These are phyloP conservation scores for Zele albiditarsus DNA, from an alignment of 2,888 invertebrate genomes.

Conservation along the genomic window DNA sequence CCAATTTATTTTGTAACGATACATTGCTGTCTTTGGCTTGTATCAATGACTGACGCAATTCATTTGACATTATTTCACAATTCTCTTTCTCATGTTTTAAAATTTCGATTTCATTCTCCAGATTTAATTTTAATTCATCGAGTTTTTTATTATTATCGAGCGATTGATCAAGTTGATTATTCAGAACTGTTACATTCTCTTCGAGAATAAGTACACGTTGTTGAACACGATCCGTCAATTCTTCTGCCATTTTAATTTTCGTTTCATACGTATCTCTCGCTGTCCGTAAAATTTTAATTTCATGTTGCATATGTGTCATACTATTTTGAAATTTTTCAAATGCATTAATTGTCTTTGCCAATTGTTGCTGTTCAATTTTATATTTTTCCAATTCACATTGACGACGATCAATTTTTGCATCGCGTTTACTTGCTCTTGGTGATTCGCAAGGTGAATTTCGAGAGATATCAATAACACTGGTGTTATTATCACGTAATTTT, in stretches of 20 bases:
- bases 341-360: constrained; percentile 48
- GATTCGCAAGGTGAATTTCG: constrained; percentile 23
- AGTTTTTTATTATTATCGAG: constrained; percentile 10
- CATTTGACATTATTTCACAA: constrained; percentile 19
- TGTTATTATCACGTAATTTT: constrained; percentile 56
- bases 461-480: constrained; percentile 40
- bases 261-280: constrained; percentile 50
- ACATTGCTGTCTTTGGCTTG: constrained; percentile 29
- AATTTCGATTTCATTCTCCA: constrained; percentile 36
- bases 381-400: constrained; percentile 54
- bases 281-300: constrained; percentile 55
- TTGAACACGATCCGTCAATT: background rate
- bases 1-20: constrained; percentile 25
- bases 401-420: constrained; percentile 55
- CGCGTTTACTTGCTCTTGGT: constrained; percentile 39
- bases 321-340: constrained; percentile 53
- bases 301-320: constrained; percentile 43
- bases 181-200: constrained; percentile 13
- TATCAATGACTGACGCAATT: constrained; percentile 27
- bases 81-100: constrained; percentile 38
- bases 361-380: constrained; percentile 52
- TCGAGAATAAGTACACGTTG: constrained; percentile 19
- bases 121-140: constrained; percentile 1
- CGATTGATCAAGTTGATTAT: background rate
- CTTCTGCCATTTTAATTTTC: constrained; percentile 45